Evolutionary conservation across 2,888 invertebrate genomes (phyloP).

Genomic region (Oxyteleia sp.): DNA sequence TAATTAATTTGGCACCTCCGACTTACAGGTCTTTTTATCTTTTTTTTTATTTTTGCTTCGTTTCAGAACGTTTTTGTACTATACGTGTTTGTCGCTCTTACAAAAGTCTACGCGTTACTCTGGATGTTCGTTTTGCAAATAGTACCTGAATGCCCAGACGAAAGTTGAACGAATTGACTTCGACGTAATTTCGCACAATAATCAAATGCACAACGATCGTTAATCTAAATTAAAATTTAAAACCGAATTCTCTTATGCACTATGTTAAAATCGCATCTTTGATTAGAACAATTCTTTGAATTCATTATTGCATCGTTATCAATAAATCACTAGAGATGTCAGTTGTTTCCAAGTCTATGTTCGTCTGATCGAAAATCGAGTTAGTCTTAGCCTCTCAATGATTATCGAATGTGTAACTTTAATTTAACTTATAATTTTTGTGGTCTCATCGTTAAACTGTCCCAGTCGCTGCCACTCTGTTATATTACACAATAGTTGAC

Average conservation of each 20-base stretch:
- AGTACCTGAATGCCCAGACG: conserved; percentile 1
- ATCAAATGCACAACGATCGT: neutral
- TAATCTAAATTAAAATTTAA: too few species aligned
- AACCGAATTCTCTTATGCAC: conserved; percentile 41
- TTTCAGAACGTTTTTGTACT: conserved; percentile 37
- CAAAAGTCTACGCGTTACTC: conserved; percentile 7
- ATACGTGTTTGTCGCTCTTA: conserved; percentile 29
- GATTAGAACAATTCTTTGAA: conserved; percentile 70
- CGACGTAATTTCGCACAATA: conserved; percentile 40
- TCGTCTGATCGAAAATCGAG: conserved; percentile 80
- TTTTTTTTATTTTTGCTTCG: conserved; percentile 19
- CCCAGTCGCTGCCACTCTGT: conserved; percentile 75
- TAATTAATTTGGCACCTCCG: conserved; percentile 66
- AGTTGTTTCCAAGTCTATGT: conserved; percentile 62
- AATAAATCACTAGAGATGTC: conserved; percentile 59
- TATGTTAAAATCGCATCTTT: conserved; percentile 43
- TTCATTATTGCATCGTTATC: conserved; percentile 54
- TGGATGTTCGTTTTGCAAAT: conserved; percentile 8
- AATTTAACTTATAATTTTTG: conserved; percentile 78
- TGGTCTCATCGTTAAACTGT: conserved; percentile 71
- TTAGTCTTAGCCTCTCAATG: conserved; percentile 88
- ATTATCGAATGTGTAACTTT: conserved; percentile 87
- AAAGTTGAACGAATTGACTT: conserved; percentile 5
- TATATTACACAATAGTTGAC: conserved; percentile 34
- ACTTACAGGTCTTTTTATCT: too few species aligned